Percentiles rank a stretch among this genome's conserved stretches.
Evolutionary conservation across 2,888 invertebrate genomes (phyloP).

Genomic region (Scaptomyza parva): DNA sequence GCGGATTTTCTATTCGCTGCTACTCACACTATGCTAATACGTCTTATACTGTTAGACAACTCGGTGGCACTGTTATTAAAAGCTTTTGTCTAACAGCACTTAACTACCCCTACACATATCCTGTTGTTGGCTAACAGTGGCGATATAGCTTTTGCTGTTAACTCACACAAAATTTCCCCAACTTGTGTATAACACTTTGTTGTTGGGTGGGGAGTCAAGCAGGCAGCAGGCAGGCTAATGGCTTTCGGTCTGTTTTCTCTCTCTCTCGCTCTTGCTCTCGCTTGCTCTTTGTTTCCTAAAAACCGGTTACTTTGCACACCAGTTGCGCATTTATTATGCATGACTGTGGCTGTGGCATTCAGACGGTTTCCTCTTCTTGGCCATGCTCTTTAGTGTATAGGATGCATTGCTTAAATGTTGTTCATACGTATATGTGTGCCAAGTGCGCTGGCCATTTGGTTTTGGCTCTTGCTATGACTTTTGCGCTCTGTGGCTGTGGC

Average conservation of each 20-base stretch:
- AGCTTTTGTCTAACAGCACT: conserved; percentile 55
- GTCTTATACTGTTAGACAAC: conserved; percentile 55
- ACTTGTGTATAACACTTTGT: conserved; percentile 59
- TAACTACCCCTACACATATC: conserved; percentile 52
- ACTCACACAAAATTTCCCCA: conserved; percentile 47
- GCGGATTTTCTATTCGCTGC: conserved; percentile 27
- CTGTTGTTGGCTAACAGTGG: conserved; percentile 50
- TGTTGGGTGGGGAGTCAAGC: background rate
- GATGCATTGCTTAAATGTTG: conserved; percentile 15
- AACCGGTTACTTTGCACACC: conserved; percentile 78
- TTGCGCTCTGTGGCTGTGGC: too few species aligned
- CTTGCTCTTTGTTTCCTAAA: conserved; percentile 63
- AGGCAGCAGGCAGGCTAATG: background rate
- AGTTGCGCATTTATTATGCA: conserved; percentile 81
- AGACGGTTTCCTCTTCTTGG: conserved; percentile 40
- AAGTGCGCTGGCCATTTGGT: conserved; percentile 39
- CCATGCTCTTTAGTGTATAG: conserved; percentile 30
- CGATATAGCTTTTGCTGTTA: conserved; percentile 72
- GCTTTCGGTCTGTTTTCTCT: conserved; percentile 15
- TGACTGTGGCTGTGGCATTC: conserved; percentile 42
- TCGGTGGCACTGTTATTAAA: conserved; percentile 47
- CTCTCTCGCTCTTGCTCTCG: background rate
- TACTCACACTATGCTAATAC: conserved; percentile 1
- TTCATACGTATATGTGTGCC: conserved; percentile 49
- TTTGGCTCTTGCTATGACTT: conserved; percentile 6